Evolutionary conservation across 1,140 invertebrate genomes (phyloP).

Genomic region (Ericerus pela): DNA sequence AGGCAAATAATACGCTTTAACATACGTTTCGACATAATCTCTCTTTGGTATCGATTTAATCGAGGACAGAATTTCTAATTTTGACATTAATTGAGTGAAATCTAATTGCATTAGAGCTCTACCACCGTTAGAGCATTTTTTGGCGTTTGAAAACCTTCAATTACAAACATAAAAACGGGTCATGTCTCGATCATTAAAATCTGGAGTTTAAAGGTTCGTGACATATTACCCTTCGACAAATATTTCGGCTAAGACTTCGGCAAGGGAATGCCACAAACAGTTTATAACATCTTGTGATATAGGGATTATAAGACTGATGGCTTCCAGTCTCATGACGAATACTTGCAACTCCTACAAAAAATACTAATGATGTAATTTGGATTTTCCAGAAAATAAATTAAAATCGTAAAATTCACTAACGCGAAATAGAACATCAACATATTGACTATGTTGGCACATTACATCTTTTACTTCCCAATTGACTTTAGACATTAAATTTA

Average conservation of each 20-base stretch:
- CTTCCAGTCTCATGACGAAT: constrained; percentile 59
- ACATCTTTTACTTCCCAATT: constrained; percentile 94
- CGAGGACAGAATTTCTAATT: constrained; percentile 71
- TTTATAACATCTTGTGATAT: constrained; percentile 52
- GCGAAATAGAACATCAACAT: constrained; percentile 55
- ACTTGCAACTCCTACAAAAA: constrained; percentile 52
- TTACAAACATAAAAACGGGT: constrained; percentile 22
- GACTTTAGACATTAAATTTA: constrained; percentile 75
- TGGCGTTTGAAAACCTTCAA: constrained; percentile 72
- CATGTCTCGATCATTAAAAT: not conserved
- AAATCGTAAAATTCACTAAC: constrained; percentile 8
- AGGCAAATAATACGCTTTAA: constrained; percentile 92
- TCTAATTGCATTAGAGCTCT: constrained; percentile 94
- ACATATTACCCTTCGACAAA: constrained; percentile 74
- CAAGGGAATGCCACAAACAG: constrained; percentile 72
- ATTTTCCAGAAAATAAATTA: not conserved
- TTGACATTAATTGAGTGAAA: constrained; percentile 85
- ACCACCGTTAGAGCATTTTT: constrained; percentile 91
- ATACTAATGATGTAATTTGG: not conserved
- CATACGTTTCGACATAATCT: constrained; percentile 83
- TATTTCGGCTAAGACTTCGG: constrained; percentile 64
- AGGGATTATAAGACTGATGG: constrained; percentile 47
- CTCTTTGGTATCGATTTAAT: constrained; percentile 72
- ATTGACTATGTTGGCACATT: constrained; percentile 84
- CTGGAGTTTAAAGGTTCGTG: not conserved